Base-by-base conservation (phyloP, 1,140 invertebrate species). In the Heterodera carotae region DNA sequence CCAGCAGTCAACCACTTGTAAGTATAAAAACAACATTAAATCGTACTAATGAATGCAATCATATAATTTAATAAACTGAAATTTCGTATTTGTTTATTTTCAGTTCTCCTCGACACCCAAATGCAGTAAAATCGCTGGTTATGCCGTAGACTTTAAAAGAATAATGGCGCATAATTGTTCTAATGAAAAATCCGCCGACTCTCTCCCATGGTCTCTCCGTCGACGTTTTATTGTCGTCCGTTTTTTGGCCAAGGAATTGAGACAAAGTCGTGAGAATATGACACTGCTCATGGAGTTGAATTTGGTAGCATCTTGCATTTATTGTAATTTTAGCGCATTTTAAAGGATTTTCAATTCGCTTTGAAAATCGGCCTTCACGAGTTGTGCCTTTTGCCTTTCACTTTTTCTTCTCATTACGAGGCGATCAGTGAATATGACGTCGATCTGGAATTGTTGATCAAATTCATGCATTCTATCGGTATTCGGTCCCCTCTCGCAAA, bases 331-430 rank as follows among this genome's bases (percentile, higher is more conserved):
- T 64, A 34, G 27, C 62, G 7, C 25, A 34, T 1, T 25, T 62
- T 81, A 25, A 25, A 81, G 81, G 82, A 84, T 69, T 82, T 75
- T 27, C 81, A 85, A 69, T 85, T 84, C 56, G 82, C 82, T 18
- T 33, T 82, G 74, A 82, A 82, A 71, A 82, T 82, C 36, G 81
- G 78, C 18, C 59, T 82, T 3, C 81, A 82, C 62, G 81, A 82
- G 59, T 60, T 82, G n/a, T 75, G 69, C 1, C 62, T 82, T 29
- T 33, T 82, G 56, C 81, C 67, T n/a, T 56, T 56, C 18, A 4
- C 12, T 4, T 56, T 12, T 43, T 43, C 39, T 43, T 2, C 15
- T 7, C 39, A 43, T 12, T 43, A 12, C 22, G 56, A 12, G 22
- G 72, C 43, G 66, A 62, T 73, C 15, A 22, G 39, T 10, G 83